Conservation (phyloP, 2,113 vertebrate genomes). For the Columbina picui region DNA sequence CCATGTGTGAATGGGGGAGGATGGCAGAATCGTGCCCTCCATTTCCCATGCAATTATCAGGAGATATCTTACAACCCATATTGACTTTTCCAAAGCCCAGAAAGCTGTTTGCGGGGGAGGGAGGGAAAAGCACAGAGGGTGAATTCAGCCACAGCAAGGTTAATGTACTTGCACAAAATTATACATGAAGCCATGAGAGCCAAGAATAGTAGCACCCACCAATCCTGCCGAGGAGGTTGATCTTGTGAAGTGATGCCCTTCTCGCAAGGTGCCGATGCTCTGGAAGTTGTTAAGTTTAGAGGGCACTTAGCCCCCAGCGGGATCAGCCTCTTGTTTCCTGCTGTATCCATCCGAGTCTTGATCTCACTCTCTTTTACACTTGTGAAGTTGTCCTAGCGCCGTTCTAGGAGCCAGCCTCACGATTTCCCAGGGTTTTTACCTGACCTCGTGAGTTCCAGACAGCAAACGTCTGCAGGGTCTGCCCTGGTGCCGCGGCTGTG, state of each 20-base stretch:
- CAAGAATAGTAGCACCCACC: slow-evolving; percentile 43
- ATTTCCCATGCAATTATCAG: slow-evolving; percentile 19
- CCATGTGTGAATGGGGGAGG: background rate
- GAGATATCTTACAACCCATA: slow-evolving; percentile 2
- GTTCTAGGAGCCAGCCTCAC: background rate
- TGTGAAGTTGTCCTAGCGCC: slow-evolving; percentile 25
- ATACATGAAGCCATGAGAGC: slow-evolving; percentile 1
- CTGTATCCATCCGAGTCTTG: background rate
- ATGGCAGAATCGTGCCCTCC: background rate
- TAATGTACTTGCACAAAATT: slow-evolving; percentile 33
- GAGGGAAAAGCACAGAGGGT: background rate
- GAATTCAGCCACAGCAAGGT: slow-evolving; percentile 30
- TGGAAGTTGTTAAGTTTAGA: slow-evolving; percentile 55
- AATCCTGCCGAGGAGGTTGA: background rate
- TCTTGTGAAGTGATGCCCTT: slow-evolving; percentile 42
- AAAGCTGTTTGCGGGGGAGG: background rate
- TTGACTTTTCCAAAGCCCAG: slow-evolving; percentile 42
- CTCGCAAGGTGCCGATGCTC: background rate
- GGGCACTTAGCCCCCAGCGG: slow-evolving; percentile 46
- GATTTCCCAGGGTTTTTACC: background rate
- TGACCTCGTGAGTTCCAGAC: background rate
- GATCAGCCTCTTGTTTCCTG: slow-evolving; percentile 41
- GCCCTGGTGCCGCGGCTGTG: background rate
- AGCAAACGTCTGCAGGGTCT: background rate
- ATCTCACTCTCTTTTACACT: slow-evolving; percentile 41